Evolutionary conservation across 1,140 invertebrate genomes (phyloP).

Genomic region (Kradibia gibbosae): DNA sequence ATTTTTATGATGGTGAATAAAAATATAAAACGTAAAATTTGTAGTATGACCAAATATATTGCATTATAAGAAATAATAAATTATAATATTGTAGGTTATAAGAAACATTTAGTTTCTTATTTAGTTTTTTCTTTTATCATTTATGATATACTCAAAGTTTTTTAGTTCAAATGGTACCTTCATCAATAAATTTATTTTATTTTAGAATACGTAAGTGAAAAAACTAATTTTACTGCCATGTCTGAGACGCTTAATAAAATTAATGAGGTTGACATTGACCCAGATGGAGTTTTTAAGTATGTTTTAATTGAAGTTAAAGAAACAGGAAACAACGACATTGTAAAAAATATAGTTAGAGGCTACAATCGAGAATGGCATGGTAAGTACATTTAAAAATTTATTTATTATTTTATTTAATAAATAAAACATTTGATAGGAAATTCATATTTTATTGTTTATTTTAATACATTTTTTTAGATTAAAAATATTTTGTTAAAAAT

Average conservation of each 20-base stretch:
- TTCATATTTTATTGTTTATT: constrained; percentile 5
- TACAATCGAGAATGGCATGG: constrained; percentile 81
- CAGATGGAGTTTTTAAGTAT: constrained; percentile 87
- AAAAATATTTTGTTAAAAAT: constrained; percentile 43
- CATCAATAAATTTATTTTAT: neutral
- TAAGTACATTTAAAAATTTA: constrained; percentile 64
- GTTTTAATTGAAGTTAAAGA: constrained; percentile 84
- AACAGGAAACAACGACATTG: constrained; percentile 64
- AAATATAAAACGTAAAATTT: neutral
- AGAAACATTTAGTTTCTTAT: neutral
- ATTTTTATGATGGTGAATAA: neutral
- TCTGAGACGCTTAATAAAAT: constrained; percentile 72
- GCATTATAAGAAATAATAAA: neutral
- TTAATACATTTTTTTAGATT: constrained; percentile 24
- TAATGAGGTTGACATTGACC: constrained; percentile 86
- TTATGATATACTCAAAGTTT: neutral
- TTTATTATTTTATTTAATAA: neutral
- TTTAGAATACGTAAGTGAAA: constrained; percentile 20
- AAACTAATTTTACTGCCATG: constrained; percentile 54
- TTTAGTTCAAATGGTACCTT: neutral
- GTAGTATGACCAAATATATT: neutral
- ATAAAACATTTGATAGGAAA: neutral
- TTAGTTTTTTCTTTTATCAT: constrained; percentile 1
- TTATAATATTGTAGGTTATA: neutral
- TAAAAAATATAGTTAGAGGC: constrained; percentile 83